Conservation (phyloP, 2,113 vertebrate species). For the Cyprinodon variegatus region DNA sequence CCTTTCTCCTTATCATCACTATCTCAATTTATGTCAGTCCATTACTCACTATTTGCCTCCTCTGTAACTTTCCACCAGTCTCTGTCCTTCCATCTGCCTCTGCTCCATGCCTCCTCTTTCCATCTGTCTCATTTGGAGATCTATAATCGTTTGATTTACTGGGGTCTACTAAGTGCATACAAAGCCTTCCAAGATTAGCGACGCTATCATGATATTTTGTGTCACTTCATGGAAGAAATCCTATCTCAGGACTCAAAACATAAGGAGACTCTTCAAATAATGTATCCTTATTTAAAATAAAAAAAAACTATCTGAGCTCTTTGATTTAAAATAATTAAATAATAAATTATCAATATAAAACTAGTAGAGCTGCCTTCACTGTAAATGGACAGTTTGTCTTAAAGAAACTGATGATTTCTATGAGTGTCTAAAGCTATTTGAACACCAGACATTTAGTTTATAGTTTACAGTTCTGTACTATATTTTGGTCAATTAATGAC, state of each 20-base stretch:
- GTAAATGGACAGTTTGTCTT: not conserved
- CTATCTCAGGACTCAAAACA: constrained; percentile 3
- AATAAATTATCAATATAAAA: not conserved
- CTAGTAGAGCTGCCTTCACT: constrained; percentile 8
- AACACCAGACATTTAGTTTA: not conserved
- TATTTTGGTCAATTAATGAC: not conserved
- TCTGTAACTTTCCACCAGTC: constrained; percentile 6
- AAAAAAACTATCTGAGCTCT: constrained; percentile 10
- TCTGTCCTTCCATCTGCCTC: constrained; percentile 21
- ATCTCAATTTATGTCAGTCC: constrained; percentile 4
- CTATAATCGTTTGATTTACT: constrained; percentile 56
- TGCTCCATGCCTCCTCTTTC: constrained; percentile 17
- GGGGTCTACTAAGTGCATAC: constrained; percentile 47
- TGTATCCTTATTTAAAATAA: constrained; percentile 23
- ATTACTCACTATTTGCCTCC: constrained; percentile 13
- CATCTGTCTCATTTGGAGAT: constrained; percentile 51
- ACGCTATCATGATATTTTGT: constrained; percentile 51
- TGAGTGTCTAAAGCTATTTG: not conserved
- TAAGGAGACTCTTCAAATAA: constrained; percentile 22
- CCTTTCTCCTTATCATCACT: constrained; percentile 8
- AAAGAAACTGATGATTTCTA: not conserved
- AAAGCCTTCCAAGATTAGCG: constrained; percentile 52
- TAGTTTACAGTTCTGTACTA: not conserved
- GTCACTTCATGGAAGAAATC: constrained; percentile 46
- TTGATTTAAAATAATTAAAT: constrained; percentile 3